These are phyloP conservation scores for Peromyscus melanophrys DNA, from an alignment of 2,797 vertebrate genomes.

Conservation along the genomic window DNA sequence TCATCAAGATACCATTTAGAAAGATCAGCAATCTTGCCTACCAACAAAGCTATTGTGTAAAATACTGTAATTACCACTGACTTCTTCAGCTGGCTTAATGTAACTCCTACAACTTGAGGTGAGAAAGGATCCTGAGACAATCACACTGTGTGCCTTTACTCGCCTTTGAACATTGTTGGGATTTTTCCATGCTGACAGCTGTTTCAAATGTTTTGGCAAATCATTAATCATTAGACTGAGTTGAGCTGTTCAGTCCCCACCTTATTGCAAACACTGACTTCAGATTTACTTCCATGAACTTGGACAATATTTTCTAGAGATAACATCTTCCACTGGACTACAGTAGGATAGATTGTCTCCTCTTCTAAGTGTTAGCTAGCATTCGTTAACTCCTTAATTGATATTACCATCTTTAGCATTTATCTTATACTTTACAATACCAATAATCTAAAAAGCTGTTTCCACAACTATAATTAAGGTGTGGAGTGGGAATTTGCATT, in stretches of 20 bases:
- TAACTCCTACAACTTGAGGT: neutral
- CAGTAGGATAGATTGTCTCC: neutral
- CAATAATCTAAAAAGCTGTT: neutral
- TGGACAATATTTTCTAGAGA: neutral
- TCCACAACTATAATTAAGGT: conserved; percentile 35
- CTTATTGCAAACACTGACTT: conserved; percentile 23
- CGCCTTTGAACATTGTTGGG: neutral
- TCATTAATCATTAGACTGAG: neutral
- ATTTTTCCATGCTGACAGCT: neutral
- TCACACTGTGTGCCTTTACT: neutral
- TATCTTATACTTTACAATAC: neutral
- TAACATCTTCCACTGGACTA: neutral
- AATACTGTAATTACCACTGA: conserved; percentile 8
- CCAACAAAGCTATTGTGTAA: neutral
- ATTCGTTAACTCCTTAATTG: neutral
- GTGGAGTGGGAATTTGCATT: neutral
- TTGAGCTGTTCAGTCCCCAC: neutral
- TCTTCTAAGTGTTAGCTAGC: neutral
- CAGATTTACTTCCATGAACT: neutral
- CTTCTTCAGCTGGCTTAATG: neutral
- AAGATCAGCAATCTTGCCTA: neutral
- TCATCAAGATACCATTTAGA: neutral
- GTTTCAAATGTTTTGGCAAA: conserved; percentile 36
- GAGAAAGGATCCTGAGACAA: neutral
- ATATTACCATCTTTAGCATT: neutral